phyloP scores from a whole-genome alignment of 2,888 invertebrate genomes.

The Epsilonema sp. region DNA sequence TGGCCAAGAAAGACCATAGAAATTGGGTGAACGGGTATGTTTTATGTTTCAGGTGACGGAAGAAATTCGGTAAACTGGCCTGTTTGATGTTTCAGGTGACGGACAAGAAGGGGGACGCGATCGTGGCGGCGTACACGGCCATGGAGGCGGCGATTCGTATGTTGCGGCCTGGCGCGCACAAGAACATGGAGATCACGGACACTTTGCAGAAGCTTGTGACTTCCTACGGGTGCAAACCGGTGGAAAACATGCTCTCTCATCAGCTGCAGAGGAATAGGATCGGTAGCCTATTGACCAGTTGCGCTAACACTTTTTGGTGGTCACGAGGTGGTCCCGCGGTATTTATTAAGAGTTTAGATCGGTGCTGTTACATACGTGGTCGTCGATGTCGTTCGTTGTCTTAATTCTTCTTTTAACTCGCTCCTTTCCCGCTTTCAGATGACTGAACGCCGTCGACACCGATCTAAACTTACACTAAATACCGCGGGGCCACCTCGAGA shows the following conservation, averaged over 20 bases:
- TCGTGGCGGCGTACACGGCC: conserved; percentile 80
- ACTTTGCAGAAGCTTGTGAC: conserved; percentile 71
- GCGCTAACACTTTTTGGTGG: too few species aligned
- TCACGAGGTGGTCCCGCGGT: too few species aligned
- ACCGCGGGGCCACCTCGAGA: too few species aligned
- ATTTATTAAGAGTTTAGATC: too few species aligned
- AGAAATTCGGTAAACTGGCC: too few species aligned
- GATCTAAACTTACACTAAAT: too few species aligned
- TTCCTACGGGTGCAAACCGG: conserved; percentile 82
- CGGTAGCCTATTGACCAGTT: conserved; percentile 2
- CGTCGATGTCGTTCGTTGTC: neutral
- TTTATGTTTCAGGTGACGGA: too few species aligned
- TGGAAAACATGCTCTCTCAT: conserved; percentile 62
- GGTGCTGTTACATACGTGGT: neutral
- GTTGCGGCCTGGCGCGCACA: conserved; percentile 52
- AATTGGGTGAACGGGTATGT: too few species aligned
- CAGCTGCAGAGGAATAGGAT: conserved; percentile 49
- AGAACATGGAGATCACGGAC: conserved; percentile 21
- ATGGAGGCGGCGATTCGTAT: conserved; percentile 83
- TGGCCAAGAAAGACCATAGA: too few species aligned
- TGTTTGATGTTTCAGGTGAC: conserved; percentile 45
- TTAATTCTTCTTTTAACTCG: too few species aligned
- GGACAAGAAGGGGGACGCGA: conserved; percentile 78
- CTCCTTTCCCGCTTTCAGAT: too few species aligned
- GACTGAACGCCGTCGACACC: too few species aligned